Percentiles rank a stretch among this genome's conserved stretches.
Evolutionary conservation across 2,113 vertebrate species (phyloP).

Genomic region (Macquaria australasica): DNA sequence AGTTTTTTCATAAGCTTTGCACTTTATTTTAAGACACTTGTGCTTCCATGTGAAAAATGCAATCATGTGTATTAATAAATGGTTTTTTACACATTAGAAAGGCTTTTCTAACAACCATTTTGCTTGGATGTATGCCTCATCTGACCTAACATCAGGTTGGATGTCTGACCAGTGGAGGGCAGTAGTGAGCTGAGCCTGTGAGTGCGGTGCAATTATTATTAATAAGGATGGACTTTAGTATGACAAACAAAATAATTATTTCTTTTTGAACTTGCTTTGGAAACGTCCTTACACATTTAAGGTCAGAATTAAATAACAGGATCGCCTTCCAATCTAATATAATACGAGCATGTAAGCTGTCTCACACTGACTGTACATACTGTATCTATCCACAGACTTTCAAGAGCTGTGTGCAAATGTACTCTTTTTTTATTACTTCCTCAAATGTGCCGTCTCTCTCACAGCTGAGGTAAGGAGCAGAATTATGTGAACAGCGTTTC

Average conservation of each 20-base stretch:
- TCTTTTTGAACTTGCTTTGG: not conserved
- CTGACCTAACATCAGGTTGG: not conserved
- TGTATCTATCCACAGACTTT: not conserved
- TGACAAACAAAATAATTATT: not conserved
- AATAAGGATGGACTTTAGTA: not conserved
- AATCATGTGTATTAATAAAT: not conserved
- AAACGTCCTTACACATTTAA: constrained; percentile 3
- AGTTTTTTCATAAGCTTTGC: not conserved
- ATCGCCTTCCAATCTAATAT: not conserved
- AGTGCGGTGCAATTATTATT: not conserved
- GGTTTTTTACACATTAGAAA: not conserved
- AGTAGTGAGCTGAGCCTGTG: constrained; percentile 37
- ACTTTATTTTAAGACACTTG: not conserved
- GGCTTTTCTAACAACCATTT: not conserved
- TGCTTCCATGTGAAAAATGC: not conserved
- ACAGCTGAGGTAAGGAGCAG: not conserved
- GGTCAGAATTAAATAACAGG: not conserved
- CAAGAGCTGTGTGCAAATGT: not conserved
- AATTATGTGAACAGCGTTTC: not conserved
- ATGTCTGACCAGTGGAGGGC: constrained; percentile 36
- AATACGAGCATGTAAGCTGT: not conserved
- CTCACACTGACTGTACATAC: not conserved
- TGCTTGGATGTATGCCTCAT: not conserved
- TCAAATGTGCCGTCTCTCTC: not conserved
- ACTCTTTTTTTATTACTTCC: not conserved